Conservation (phyloP, 2,888 invertebrate genomes). For the Drosophila merina region DNA sequence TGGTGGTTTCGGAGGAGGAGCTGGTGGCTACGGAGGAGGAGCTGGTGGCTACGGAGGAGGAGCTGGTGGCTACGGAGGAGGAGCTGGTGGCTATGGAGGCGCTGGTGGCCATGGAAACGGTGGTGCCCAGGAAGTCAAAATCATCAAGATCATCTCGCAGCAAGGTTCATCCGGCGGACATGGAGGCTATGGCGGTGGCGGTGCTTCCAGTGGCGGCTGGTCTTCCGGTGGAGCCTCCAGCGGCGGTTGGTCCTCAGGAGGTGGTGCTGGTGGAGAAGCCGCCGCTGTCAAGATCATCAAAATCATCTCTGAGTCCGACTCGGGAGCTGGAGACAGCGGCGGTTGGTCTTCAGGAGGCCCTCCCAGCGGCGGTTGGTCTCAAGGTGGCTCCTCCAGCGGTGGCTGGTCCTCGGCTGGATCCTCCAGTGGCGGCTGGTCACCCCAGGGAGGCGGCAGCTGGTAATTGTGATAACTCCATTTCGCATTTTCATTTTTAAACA, state of each 20-base stretch:
- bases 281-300: conserved; percentile 37
- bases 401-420: conserved; percentile 34
- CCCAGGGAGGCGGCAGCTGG: conserved; percentile 61
- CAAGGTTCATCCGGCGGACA: conserved; percentile 56
- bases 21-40: conserved; percentile 26
- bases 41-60: conserved; percentile 20
- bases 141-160: conserved; percentile 63
- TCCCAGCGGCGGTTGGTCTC: conserved; percentile 46
- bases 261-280: conserved; percentile 20
- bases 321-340: conserved; percentile 27
- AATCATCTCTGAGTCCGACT: conserved; percentile 32
- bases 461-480: conserved; percentile 59
- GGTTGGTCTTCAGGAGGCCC: conserved; percentile 40
- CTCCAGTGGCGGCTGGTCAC: conserved; percentile 48
- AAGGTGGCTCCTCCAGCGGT: conserved; percentile 25
- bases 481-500: conserved; percentile 20
- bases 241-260: conserved; percentile 53
- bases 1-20: conserved; percentile 27
- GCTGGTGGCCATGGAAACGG: conserved; percentile 36
- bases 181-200: conserved; percentile 58
- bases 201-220: conserved; percentile 41
- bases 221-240: conserved; percentile 45
- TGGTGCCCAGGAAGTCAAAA: conserved; percentile 60
- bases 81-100: conserved; percentile 17
- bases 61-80: conserved; percentile 34